Conservation (phyloP, 2,888 invertebrate genomes). For the Sturmia bella region DNA sequence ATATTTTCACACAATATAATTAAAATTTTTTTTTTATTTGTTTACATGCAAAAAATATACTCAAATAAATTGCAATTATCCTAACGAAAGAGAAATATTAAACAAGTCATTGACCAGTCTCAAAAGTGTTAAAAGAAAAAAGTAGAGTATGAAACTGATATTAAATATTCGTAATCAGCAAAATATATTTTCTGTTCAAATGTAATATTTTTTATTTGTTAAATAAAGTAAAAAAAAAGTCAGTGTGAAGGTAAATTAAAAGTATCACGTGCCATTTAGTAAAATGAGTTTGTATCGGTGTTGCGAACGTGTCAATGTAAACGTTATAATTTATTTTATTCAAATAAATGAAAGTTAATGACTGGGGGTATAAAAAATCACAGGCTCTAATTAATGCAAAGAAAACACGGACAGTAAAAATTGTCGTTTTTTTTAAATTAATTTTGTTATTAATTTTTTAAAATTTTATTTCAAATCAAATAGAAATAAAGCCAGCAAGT, state of each 20-base stretch:
- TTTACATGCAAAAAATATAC: conserved; percentile 15
- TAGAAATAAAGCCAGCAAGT: no score
- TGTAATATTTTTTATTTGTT: neutral
- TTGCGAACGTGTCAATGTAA: neutral
- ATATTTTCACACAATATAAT: no score
- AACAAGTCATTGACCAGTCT: conserved; percentile 62
- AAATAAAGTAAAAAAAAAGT: conserved; percentile 15
- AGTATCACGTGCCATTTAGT: conserved; percentile 45
- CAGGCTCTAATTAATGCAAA: conserved; percentile 20
- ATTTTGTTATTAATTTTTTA: neutral
- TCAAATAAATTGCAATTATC: conserved; percentile 38
- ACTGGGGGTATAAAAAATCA: neutral
- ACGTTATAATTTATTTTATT: neutral
- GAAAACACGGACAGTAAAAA: neutral
- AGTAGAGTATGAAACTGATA: conserved; percentile 16
- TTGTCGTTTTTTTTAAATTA: neutral
- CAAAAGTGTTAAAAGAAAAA: conserved; percentile 1
- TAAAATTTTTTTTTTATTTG: neutral
- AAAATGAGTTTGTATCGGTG: neutral
- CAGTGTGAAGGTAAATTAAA: conserved; percentile 44
- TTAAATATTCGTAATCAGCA: conserved; percentile 54
- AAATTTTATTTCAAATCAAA: no score
- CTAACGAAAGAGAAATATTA: conserved; percentile 4
- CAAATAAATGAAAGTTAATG: conserved; percentile 10
- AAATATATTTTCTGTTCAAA: conserved; percentile 9